Evolutionary conservation across 1,140 invertebrate species (phyloP), one percentile per base, ranked within the genome.

Genomic region (Anthonomus grandis): DNA sequence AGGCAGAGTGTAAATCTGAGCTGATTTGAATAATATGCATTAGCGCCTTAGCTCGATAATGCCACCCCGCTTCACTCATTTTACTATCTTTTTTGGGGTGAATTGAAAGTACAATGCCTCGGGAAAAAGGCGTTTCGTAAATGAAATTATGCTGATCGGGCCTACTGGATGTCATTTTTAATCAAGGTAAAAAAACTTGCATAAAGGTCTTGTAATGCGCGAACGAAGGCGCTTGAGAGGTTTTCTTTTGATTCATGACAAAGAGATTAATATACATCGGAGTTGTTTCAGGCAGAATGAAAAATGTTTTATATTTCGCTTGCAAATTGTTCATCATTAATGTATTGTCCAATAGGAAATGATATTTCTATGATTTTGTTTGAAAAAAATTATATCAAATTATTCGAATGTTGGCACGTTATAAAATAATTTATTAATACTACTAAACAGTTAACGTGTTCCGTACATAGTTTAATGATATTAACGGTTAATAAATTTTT

Each of bases 21-120:
- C 42, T 45, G 42, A 55, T 55, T 55, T 55, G 52, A 55, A 55
- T 55, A 55, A 55, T 55, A 55, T 45, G 42, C 52, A 55, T 55
- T 55, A 51, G 22, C 23, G 31, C 21, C 4, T 34, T 38, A 19
- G 42, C 25, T 27, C 19, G 52, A 46, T 55, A 55, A 55, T 55
- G n/a, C n/a, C n/a, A 34, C 36, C 37, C 52, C n/a, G 19, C 52
- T 44, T 55, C 52, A 37, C 42, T n/a, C n/a, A n/a, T n/a, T 55
- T 55, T 55, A 18, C 44, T 55, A 55, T 46, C 44, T 55, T 45
- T 55, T 55, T 23, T n/a, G n/a, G 31, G 52, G 52, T 41, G 52
- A 55, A 55, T 55, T 15, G 39, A 37, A 46, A 46, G 38, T 37
- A 55, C 52, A 55, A 55, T 55, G 52, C 52, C 52, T 10, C 46